Evolutionary conservation across 1,140 invertebrate species (phyloP), one percentile per base, ranked within the genome.

Genomic region (Bombus polaris): DNA sequence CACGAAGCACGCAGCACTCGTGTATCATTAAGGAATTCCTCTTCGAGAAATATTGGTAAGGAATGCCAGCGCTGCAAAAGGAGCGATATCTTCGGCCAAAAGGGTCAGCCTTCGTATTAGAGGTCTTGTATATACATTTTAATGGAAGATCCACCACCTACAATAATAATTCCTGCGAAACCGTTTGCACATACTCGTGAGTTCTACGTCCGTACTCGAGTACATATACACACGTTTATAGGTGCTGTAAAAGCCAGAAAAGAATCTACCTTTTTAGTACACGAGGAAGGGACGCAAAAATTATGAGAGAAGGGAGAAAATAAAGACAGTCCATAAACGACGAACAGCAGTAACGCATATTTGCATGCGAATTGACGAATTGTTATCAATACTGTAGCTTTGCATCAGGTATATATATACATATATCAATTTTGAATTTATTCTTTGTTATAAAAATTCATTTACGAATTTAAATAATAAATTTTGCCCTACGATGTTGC

Each of bases 11-110:
- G 47, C 70, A 81, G 73, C 28, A 35, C 70, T 75, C 53, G 81
- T 62, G 65, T 74, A 74, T 86, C 85, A 83, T 83, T 72, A 72
- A 37, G 62, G 81, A 87, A 78, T 79, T 78, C 53, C 82, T 79
- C 74, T 37, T 77, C 44, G 74, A 65, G 42, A 78, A 77, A 65
- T 75, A 66, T 83, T 75, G 22, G 44, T 37, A 70, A 80, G 53
- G 65, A 57, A 86, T 76, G 81, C 66, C 35, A 44, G 12, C 22
- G 35, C 15, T 28, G 73, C 44, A 15, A 35, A 68, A 70, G 32
- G 39, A 70, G 77, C 57, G 18, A n/a, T 42, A 22, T 25, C 62
- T n/a, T 72, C 42, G 57, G 10, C 39, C 32, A 47, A 53, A 44
- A 42, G 81, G 53, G 35, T 86, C 53, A 74, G 47, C n/a, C 80